phyloP scores from a whole-genome alignment of 2,797 vertebrate genomes.

The Heliangelus exortis region DNA sequence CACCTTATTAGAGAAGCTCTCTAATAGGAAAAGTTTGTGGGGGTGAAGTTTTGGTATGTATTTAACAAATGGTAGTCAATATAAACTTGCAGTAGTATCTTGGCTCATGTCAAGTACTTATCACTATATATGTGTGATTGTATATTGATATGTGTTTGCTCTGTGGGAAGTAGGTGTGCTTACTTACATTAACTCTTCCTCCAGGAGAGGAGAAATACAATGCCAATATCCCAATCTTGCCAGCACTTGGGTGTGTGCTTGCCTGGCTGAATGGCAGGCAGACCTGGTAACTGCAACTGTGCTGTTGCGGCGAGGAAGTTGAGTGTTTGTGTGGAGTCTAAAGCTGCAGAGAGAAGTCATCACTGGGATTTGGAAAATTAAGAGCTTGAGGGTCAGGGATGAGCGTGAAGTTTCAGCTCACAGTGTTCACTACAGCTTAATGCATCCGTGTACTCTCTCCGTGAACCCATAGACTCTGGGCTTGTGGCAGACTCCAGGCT shows the following conservation, averaged over 20 bases:
- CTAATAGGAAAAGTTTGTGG: not conserved
- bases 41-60: not conserved
- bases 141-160: not conserved
- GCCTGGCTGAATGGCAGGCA: not conserved
- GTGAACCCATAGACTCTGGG: not conserved
- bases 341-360: not conserved
- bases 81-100: not conserved
- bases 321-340: rapidly evolving
- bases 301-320: not conserved
- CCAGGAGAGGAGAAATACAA: not conserved
- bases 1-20: not conserved
- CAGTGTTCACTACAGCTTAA: not conserved
- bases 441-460: rapidly evolving
- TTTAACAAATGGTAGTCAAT: not conserved
- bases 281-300: not conserved
- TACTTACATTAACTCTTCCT: not conserved
- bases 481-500: not conserved
- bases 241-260: not conserved
- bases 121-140: not conserved
- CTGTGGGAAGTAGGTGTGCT: not conserved
- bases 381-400: not conserved
- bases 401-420: rapidly evolving
- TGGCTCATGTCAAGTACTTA: not conserved
- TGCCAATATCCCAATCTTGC: not conserved
- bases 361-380: not conserved